Percentiles rank a stretch among this genome's conserved stretches.
Evolutionary conservation across 2,888 invertebrate genomes (phyloP).

Genomic region (Chrysolina haemoptera): DNA sequence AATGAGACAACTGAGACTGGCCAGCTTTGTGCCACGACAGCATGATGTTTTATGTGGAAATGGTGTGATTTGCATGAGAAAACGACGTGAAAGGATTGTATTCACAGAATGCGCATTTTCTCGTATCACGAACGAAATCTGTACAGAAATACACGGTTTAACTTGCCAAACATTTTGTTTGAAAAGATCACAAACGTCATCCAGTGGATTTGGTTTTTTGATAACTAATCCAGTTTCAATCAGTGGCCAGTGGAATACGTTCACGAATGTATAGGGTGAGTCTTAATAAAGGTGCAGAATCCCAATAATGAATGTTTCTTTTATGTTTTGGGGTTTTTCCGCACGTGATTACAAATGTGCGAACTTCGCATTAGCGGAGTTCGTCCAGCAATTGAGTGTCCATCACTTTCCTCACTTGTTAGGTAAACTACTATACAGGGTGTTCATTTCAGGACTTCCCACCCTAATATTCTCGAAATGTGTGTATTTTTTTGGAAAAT

Average conservation of each 20-base stretch:
- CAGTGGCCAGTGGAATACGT: neutral
- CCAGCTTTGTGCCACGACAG: neutral
- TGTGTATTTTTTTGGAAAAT: too few relatives aligned
- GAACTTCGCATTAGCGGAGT: too few relatives aligned
- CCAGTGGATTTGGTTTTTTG: neutral
- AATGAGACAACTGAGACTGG: neutral
- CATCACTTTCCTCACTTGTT: too few relatives aligned
- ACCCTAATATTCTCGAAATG: too few relatives aligned
- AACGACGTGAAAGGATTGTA: constrained; percentile 1
- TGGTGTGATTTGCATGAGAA: constrained; percentile 15
- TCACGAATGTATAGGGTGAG: neutral
- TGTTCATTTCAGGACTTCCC: too few relatives aligned
- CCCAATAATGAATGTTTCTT: too few relatives aligned
- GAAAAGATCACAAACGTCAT: neutral
- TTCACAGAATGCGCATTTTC: neutral
- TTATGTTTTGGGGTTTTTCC: too few relatives aligned
- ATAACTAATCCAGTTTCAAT: neutral
- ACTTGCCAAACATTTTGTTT: constrained; percentile 19
- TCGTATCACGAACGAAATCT: neutral
- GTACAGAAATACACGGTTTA: neutral
- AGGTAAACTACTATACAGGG: too few relatives aligned
- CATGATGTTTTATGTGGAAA: neutral
- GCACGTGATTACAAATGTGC: too few relatives aligned
- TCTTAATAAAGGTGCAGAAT: too few relatives aligned
- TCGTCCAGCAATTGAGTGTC: too few relatives aligned